Conservation (phyloP, 2,113 vertebrate genomes). For the Emydura subglobosa region DNA sequence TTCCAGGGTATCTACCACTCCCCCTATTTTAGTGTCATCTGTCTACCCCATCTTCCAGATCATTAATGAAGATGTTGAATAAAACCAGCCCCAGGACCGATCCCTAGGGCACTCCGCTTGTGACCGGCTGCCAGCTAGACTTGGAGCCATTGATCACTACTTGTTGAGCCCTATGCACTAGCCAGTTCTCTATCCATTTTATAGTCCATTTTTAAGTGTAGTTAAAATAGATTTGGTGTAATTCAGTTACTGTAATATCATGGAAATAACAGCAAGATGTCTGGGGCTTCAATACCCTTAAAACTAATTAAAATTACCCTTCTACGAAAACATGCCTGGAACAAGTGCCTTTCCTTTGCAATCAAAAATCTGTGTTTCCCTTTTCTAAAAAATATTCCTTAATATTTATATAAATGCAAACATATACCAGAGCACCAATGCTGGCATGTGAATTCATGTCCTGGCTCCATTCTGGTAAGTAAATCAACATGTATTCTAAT, state of each 20-base stretch:
- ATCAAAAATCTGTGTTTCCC: neutral
- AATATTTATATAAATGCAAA: neutral
- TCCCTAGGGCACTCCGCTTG: too few relatives aligned
- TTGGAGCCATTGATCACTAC: too few relatives aligned
- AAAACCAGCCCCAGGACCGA: too few relatives aligned
- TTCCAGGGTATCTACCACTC: too few relatives aligned
- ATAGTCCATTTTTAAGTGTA: neutral
- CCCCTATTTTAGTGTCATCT: too few relatives aligned
- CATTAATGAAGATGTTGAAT: too few relatives aligned
- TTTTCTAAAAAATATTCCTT: neutral
- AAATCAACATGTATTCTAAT: conserved; percentile 28
- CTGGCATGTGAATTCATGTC: neutral
- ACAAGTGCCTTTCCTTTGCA: neutral
- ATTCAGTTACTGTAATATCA: neutral
- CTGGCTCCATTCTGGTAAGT: neutral
- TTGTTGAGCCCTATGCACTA: too few relatives aligned
- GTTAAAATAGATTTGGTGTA: neutral
- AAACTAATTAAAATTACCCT: neutral
- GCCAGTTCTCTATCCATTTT: too few relatives aligned
- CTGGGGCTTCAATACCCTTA: neutral
- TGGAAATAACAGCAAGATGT: neutral
- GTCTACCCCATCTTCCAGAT: too few relatives aligned
- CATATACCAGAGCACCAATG: neutral
- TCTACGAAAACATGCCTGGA: neutral
- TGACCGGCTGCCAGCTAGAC: too few relatives aligned